A percentile compares a stretch with the other conserved stretches of the same genome.
Evolutionary conservation across 2,888 invertebrate species (phyloP).

Genomic region (Exephanes ischioxanthus): DNA sequence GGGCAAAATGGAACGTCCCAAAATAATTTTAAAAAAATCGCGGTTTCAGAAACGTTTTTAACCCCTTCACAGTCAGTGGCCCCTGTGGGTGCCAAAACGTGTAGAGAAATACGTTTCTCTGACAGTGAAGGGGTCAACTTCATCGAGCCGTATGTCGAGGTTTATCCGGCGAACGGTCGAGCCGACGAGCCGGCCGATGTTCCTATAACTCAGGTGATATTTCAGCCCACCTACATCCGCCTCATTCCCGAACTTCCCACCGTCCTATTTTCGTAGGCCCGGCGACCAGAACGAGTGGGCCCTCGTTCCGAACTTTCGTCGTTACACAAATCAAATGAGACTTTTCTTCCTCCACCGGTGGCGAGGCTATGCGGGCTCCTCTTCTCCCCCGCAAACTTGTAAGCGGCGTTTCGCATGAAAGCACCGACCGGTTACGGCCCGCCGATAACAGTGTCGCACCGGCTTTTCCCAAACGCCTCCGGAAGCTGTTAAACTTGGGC

Average conservation of each 20-base stretch:
- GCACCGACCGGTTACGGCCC: conserved; percentile 25
- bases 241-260: conserved; percentile 15
- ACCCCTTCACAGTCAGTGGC: no score
- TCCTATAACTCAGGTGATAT: conserved; percentile 1
- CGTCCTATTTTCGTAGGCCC: conserved; percentile 69
- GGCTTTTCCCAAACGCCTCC: background rate
- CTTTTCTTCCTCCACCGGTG: background rate
- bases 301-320: conserved; percentile 60
- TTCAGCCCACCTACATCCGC: background rate
- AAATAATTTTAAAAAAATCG: no score
- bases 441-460: conserved; percentile 26
- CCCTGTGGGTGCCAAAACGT: no score
- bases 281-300: conserved; percentile 53
- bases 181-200: background rate
- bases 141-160: background rate
- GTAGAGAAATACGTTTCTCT: no score
- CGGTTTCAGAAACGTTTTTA: no score
- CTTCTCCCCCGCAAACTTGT: conserved; percentile 16
- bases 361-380: background rate
- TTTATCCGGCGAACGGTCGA: background rate
- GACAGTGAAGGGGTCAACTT: background rate
- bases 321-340: conserved; percentile 65
- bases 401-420: conserved; percentile 41
- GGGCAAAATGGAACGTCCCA: no score
- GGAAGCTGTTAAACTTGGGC: conserved; percentile 7